phyloP scores from a whole-genome alignment of 2,797 vertebrate genomes.

The Australoheros facetus region DNA sequence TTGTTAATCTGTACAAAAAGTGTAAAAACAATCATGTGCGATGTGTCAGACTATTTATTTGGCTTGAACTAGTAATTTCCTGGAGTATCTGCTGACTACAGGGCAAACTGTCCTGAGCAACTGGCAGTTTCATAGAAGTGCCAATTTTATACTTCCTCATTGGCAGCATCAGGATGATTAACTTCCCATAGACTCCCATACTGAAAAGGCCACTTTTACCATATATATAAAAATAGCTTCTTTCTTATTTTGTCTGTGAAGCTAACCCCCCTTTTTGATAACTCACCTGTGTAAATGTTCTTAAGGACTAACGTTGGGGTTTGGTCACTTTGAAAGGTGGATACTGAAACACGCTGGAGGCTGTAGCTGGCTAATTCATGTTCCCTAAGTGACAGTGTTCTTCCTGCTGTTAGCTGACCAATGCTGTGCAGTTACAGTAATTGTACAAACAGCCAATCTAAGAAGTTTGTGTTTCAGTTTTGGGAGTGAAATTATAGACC shows the following conservation, averaged over 20 bases:
- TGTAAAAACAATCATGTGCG: background rate
- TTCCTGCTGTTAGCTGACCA: background rate
- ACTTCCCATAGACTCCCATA: background rate
- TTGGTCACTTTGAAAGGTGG: background rate
- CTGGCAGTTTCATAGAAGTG: background rate
- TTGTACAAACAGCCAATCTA: background rate
- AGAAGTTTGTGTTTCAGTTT: background rate
- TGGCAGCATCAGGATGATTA: background rate
- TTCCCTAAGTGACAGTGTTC: background rate
- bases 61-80: background rate
- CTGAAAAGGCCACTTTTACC: background rate
- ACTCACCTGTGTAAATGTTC: background rate
- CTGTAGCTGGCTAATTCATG: background rate
- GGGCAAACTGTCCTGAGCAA: background rate
- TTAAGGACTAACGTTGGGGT: background rate
- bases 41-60: background rate
- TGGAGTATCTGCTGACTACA: background rate
- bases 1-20: background rate
- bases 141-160: background rate
- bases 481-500: background rate
- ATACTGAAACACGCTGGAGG: no score
- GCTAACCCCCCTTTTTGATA: background rate
- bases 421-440: background rate
- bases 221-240: no score
- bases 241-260: background rate